Evolutionary conservation across 2,888 invertebrate species (phyloP).

Genomic region (Orgyia antiqua): DNA sequence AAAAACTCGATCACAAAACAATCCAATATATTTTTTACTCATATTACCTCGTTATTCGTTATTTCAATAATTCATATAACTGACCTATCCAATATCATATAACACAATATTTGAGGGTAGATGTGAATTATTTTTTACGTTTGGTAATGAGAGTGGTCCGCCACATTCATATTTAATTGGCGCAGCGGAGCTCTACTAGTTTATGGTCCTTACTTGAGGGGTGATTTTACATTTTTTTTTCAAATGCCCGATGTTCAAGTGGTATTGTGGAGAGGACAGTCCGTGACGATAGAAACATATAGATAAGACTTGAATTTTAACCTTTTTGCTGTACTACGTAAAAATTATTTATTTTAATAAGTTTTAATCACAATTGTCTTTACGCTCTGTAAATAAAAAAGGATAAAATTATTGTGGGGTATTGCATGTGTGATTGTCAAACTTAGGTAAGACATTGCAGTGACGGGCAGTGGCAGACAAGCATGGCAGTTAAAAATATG

Average conservation of each 20-base stretch:
- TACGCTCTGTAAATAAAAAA: too few species aligned
- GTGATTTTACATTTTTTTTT: constrained; percentile 66
- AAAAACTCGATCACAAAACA: not conserved
- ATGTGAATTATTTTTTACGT: constrained; percentile 37
- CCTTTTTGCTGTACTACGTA: too few species aligned
- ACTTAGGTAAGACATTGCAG: too few species aligned
- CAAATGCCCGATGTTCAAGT: constrained; percentile 66
- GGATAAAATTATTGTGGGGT: too few species aligned
- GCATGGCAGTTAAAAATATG: too few species aligned
- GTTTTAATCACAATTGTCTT: too few species aligned
- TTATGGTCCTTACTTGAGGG: constrained; percentile 63
- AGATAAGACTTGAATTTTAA: too few species aligned
- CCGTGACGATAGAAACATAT: constrained; percentile 22
- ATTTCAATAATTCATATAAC: constrained; percentile 31
- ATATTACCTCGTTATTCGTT: constrained; percentile 16
- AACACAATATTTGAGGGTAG: constrained; percentile 33
- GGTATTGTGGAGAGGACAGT: constrained; percentile 73
- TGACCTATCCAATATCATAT: constrained; percentile 31
- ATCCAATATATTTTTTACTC: constrained; percentile 4
- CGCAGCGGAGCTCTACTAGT: constrained; percentile 46
- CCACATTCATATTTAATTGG: constrained; percentile 73
- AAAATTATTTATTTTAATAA: too few species aligned
- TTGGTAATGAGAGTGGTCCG: constrained; percentile 54
- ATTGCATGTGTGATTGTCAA: too few species aligned
- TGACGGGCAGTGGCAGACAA: too few species aligned